phyloP scores from a whole-genome alignment of 1,140 invertebrate species.

The Aculops lycopersici region DNA sequence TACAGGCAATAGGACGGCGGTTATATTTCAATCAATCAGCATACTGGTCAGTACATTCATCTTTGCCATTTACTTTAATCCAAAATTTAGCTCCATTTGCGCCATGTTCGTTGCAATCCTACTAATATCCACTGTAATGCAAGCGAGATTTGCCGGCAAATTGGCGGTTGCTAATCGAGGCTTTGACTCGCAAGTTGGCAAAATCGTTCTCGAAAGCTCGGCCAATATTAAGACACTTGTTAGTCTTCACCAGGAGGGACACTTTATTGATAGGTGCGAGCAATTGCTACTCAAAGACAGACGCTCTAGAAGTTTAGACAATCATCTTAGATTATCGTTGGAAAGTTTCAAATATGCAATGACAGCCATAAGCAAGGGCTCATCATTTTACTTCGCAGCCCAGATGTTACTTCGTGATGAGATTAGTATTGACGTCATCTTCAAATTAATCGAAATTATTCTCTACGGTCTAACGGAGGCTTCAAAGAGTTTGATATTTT shows the following conservation, averaged over 20 bases:
- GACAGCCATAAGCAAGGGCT: neutral
- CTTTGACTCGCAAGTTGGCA: neutral
- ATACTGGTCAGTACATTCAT: neutral
- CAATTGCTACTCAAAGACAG: neutral
- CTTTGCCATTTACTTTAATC: neutral
- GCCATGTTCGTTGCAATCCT: neutral
- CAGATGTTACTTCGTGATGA: neutral
- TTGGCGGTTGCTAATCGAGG: neutral
- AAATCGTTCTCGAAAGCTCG: constrained; percentile 16
- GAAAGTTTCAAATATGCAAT: neutral
- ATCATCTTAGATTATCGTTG: neutral
- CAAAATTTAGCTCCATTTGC: neutral
- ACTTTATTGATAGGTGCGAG: constrained; percentile 2
- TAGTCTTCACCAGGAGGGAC: constrained; percentile 17
- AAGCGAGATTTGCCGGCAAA: neutral
- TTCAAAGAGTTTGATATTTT: neutral
- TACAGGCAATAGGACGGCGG: constrained; percentile 12
- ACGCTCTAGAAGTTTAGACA: neutral
- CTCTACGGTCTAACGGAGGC: neutral
- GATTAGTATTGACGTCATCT: neutral
- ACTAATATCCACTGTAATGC: neutral
- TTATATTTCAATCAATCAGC: neutral
- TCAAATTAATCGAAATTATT: neutral
- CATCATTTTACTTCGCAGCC: neutral
- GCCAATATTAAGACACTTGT: constrained; percentile 23